Evolutionary conservation across 2,888 invertebrate genomes (phyloP).

Genomic region (Pharmacophagus antenor): DNA sequence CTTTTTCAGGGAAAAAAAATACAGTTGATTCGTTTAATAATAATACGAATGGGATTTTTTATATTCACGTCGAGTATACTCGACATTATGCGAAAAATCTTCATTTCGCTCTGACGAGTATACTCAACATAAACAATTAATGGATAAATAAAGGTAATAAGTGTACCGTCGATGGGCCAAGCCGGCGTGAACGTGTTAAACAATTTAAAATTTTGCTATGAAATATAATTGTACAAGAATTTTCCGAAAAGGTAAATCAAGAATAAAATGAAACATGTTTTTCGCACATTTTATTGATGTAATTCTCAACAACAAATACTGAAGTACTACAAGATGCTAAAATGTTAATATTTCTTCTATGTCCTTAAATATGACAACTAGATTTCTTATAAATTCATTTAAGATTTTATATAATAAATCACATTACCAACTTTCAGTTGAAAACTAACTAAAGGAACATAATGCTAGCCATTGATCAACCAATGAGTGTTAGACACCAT

Average conservation of each 20-base stretch:
- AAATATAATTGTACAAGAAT: no score
- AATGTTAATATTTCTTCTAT: constrained; percentile 65
- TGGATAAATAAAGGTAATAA: background rate
- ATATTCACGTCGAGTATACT: no score
- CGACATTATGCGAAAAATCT: no score
- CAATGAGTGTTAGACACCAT: constrained; percentile 45
- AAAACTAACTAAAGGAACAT: constrained; percentile 56
- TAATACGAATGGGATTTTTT: no score
- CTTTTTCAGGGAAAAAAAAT: no score
- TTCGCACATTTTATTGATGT: constrained; percentile 76
- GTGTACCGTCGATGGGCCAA: no score
- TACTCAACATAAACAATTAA: no score
- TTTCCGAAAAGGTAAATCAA: background rate
- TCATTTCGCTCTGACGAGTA: no score
- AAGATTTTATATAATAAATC: constrained; percentile 70
- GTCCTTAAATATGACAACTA: constrained; percentile 65
- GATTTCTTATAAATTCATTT: constrained; percentile 70
- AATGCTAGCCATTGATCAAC: constrained; percentile 40
- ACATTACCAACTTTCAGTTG: constrained; percentile 79
- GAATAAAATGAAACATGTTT: constrained; percentile 30
- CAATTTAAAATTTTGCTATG: no score
- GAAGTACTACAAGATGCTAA: constrained; percentile 69
- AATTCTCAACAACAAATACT: constrained; percentile 76
- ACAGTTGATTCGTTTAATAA: no score
- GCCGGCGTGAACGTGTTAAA: no score